Percentiles rank a stretch among this genome's conserved stretches.
Evolutionary conservation across 37 sponge, comb jelly and placozoan genomes (phyloP).

Genomic region (Cliona cf. orientalis): DNA sequence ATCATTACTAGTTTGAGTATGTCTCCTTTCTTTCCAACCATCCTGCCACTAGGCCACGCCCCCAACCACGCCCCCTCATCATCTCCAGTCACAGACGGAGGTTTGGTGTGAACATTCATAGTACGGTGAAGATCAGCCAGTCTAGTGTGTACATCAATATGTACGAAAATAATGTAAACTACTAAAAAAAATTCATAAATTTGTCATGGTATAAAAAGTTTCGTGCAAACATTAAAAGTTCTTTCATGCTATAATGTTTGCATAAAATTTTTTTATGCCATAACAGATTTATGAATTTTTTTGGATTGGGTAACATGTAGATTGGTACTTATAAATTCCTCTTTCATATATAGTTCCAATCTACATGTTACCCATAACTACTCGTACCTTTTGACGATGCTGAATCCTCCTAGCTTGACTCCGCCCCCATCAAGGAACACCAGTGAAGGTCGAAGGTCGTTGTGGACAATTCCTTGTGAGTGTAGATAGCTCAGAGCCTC

Average conservation of each 20-base stretch:
- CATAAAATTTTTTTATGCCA: too few relatives aligned
- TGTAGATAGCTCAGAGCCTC: slow-evolving; percentile 78
- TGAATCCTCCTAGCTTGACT: slow-evolving; percentile 65
- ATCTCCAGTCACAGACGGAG: background rate
- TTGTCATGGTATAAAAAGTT: too few relatives aligned
- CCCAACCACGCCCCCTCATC: background rate
- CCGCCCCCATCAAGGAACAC: slow-evolving; percentile 60
- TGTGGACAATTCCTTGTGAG: slow-evolving; percentile 82
- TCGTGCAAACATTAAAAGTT: too few relatives aligned
- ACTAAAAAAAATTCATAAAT: too few relatives aligned
- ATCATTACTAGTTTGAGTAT: slow-evolving; percentile 74
- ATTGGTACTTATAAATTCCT: too few relatives aligned
- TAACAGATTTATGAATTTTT: too few relatives aligned
- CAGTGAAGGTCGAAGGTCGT: slow-evolving; percentile 70
- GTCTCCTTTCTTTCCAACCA: slow-evolving; percentile 87
- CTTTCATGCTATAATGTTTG: too few relatives aligned
- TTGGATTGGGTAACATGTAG: too few relatives aligned
- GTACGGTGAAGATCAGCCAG: slow-evolving; percentile 63
- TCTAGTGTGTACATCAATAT: too few relatives aligned
- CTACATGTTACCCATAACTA: too few relatives aligned
- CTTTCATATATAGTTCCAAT: too few relatives aligned
- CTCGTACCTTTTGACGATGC: slow-evolving; percentile 67
- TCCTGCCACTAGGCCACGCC: slow-evolving; percentile 43
- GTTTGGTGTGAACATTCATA: slow-evolving; percentile 18
- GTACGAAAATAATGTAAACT: too few relatives aligned